Evolutionary conservation across 2,797 vertebrate species (phyloP).

Genomic region (Percopsis omiscomaycus): DNA sequence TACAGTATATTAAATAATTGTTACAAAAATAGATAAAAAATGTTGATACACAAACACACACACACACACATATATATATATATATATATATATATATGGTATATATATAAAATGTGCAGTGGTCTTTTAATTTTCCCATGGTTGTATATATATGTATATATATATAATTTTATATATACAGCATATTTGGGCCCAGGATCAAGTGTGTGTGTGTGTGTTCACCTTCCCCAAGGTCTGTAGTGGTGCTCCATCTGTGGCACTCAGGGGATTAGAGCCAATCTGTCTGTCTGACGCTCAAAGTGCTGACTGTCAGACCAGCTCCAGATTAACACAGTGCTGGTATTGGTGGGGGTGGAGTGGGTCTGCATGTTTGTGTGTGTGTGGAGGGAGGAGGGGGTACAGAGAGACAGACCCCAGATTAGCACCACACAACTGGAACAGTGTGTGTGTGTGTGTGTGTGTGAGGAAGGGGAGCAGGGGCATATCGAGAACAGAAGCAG

Average conservation of each 20-base stretch:
- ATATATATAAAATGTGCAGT: too few relatives aligned
- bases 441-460: slow-evolving; percentile 14
- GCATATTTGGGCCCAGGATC: too few relatives aligned
- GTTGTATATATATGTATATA: too few relatives aligned
- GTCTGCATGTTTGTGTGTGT: neutral
- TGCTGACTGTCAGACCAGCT: slow-evolving; percentile 77
- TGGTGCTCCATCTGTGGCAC: slow-evolving; percentile 74
- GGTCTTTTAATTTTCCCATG: too few relatives aligned
- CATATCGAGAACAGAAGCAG: neutral
- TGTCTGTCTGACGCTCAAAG: slow-evolving; percentile 80
- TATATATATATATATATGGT: too few relatives aligned
- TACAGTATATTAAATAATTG: too few relatives aligned
- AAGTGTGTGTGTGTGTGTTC: slow-evolving; percentile 39
- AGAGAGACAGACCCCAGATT: slow-evolving; percentile 38
- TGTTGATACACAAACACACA: too few relatives aligned
- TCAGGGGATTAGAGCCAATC: slow-evolving; percentile 79
- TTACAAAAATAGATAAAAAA: too few relatives aligned
- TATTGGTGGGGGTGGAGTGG: slow-evolving; percentile 43
- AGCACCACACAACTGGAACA: slow-evolving; percentile 49
- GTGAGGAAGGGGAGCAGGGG: neutral
- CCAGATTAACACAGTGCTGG: slow-evolving; percentile 75
- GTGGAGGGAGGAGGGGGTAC: neutral
- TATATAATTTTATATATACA: too few relatives aligned
- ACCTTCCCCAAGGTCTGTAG: slow-evolving; percentile 72
- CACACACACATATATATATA: too few relatives aligned